Conservation (phyloP, 2,888 invertebrate species). For the Didymodactylos carnosus region DNA sequence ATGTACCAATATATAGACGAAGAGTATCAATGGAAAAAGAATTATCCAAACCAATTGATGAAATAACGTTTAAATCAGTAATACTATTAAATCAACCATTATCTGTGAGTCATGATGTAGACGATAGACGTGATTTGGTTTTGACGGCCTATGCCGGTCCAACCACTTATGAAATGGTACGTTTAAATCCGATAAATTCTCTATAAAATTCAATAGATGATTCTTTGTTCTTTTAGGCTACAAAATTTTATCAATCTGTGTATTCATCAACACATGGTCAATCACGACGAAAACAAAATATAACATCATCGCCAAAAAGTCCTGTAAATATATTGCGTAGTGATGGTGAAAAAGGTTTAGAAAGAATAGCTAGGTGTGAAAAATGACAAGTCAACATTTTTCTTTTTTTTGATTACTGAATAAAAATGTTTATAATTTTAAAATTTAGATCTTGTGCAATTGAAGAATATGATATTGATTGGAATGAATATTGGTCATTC, state of each 20-base stretch:
- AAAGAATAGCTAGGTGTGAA: constrained; percentile 51
- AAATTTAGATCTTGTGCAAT: too few species aligned
- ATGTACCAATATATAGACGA: constrained; percentile 49
- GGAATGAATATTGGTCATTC: constrained; percentile 85
- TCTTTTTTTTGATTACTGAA: too few species aligned
- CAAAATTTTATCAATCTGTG: constrained; percentile 40
- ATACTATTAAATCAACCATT: neutral
- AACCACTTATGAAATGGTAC: constrained; percentile 46
- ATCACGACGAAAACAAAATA: constrained; percentile 13
- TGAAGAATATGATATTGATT: constrained; percentile 40
- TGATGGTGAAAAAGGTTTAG: constrained; percentile 69
- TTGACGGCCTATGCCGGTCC: constrained; percentile 64
- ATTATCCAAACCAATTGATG: neutral
- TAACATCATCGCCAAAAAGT: neutral
- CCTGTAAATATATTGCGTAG: constrained; percentile 35
- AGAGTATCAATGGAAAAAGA: neutral
- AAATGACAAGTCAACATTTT: too few species aligned
- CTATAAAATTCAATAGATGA: neutral
- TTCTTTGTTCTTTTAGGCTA: constrained; percentile 19
- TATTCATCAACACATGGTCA: constrained; percentile 43
- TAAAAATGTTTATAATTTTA: too few species aligned
- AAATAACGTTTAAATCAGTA: neutral
- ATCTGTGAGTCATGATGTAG: constrained; percentile 15
- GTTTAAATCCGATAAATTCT: constrained; percentile 20
- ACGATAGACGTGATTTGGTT: constrained; percentile 21